Evolutionary conservation across 2,113 vertebrate genomes (phyloP), one percentile per base, ranked within the genome.

Genomic region (Notothenia coriiceps): DNA sequence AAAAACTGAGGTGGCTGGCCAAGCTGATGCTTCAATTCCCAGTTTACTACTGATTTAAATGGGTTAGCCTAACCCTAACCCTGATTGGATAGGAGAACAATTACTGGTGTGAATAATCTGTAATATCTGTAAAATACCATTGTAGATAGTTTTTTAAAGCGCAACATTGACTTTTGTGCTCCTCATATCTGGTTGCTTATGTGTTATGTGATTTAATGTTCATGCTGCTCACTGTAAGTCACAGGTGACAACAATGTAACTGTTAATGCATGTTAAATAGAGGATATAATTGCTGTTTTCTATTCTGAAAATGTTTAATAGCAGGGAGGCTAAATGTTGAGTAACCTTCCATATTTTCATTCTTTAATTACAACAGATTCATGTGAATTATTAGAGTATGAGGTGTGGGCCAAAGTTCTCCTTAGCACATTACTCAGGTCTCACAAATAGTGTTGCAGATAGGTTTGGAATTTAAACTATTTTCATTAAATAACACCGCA

Each of bases 21-120:
- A 66, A 76, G 69, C 81, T 71, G 72, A 74, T 66, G 12, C 54
- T 46, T 79, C 80, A 79, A 65, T 66, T 47, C 75, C 65, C 50
- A 79, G 63, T 81, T 86, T 82, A 89, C 69, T 82, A 59, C n/a
- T 9, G 62, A 22, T 72, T 79, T 78, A 69, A 67, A 77, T 62
- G 9, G 22, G 22, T 22, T 22, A 22, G 22, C 22, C 22, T 22
- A 22, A 22, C 22, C 22, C 22, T 22, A 22, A 22, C 22, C 1
- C 72, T 79, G 71, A 50, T 71, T 73, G 64, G 52, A 46, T 49
- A 4, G 59, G 20, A 47, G 40, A 65, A 14, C 59, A 77, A 74
- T 64, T 4, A 57, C 22, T 52, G 13, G 3, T 72, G 78, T 77
- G 46, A 64, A 11, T 55, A n/a, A 72, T 71, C 35, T 73, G 73